Evolutionary conservation across 2,888 invertebrate genomes (phyloP).

Genomic region (Cheilosia vulpina): DNA sequence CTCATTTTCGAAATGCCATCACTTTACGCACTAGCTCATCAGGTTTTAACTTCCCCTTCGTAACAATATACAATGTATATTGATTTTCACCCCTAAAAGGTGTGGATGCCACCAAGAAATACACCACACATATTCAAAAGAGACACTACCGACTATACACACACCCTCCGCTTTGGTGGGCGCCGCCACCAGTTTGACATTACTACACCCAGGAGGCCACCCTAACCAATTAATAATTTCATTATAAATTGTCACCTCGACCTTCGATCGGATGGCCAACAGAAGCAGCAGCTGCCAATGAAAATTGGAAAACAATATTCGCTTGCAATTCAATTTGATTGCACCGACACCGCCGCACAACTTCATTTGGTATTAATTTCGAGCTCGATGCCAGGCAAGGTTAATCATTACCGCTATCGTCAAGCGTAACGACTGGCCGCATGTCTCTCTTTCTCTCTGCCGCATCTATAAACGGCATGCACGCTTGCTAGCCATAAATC

Average conservation of each 20-base stretch:
- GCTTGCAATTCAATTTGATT: slow-evolving; percentile 53
- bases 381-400: slow-evolving; percentile 57
- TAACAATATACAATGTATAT: neutral
- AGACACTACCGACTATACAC: neutral
- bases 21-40: neutral
- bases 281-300: slow-evolving; percentile 51
- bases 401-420: slow-evolving; percentile 57
- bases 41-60: neutral
- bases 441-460: slow-evolving; percentile 12
- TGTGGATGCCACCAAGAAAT: slow-evolving; percentile 1
- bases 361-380: slow-evolving; percentile 64
- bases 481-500: slow-evolving; percentile 50
- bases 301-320: slow-evolving; percentile 70
- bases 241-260: slow-evolving; percentile 71
- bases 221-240: slow-evolving; percentile 70
- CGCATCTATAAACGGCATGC: slow-evolving; percentile 48
- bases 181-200: slow-evolving; percentile 37
- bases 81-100: neutral
- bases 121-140: neutral
- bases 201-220: slow-evolving; percentile 60
- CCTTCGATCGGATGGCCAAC: slow-evolving; percentile 69
- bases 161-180: neutral
- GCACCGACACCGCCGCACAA: slow-evolving; percentile 27
- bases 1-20: neutral
- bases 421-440: slow-evolving; percentile 44